Base-by-base conservation (phyloP, 2,888 invertebrate genomes). In the Fragum fragum region DNA sequence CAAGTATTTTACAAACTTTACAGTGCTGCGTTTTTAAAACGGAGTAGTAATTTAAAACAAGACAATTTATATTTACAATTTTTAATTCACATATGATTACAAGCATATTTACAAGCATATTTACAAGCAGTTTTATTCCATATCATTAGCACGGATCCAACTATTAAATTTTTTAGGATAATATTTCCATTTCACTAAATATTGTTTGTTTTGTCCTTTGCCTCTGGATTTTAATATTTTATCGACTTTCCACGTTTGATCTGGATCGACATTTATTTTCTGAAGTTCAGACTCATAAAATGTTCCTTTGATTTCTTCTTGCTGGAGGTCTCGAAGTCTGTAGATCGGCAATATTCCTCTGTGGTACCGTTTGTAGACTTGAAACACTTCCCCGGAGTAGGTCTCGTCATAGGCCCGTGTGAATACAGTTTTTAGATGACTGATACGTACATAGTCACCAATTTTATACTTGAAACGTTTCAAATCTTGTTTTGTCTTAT, bases 121-220 rank as follows among this genome's bases (percentile, higher is more conserved):
- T 36, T 36, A 36, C 32, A 36, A 6, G 9, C 32, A 36, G 3
- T 6, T 36, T 59, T 55, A 72, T 32, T 72, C 23, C 1, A 85
- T 52, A 74, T 85, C 80, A 78, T 16, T 69, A 9, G 84, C 81
- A 39, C 78, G 75, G 1, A 86, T 66, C 83, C 82, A 86, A 11
- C 72, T 76, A 70, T 83, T 82, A 61, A 86, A 86, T 76, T 81
- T 87, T 59, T 74, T 79, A 14, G 86, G 85, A 68, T 75, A 88
- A 72, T 85, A 63, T 59, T 79, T 52, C 86, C 88, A 88, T 76
- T 85, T 83, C 1, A 83, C 88, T 53, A 78, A 81, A 39, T 78
- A 57, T 76, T 88, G 81, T 80, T 81, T 86, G 23, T 79, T 74
- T 29, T 47, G 47, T 69, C 85, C 76, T 36, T 74, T 78, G 23